These are phyloP conservation scores for Hyles lineata DNA, from an alignment of 2,888 invertebrate species.

Conservation along the genomic window DNA sequence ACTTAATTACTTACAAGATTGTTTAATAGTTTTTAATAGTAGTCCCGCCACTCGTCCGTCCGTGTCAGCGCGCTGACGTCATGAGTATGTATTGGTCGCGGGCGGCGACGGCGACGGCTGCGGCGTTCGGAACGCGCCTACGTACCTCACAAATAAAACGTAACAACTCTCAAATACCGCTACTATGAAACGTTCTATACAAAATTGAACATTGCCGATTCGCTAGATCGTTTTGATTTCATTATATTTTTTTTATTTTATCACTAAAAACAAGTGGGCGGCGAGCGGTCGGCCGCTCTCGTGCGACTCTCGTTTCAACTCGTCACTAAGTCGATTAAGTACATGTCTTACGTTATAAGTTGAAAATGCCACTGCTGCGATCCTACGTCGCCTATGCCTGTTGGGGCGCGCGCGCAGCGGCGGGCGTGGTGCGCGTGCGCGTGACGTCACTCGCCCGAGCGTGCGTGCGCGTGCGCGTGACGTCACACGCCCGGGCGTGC, in stretches of 20 bases:
- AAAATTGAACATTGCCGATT: constrained; percentile 84
- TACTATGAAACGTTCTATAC: constrained; percentile 84
- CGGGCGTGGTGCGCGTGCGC: constrained; percentile 36
- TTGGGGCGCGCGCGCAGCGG: constrained; percentile 32
- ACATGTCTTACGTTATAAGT: constrained; percentile 81
- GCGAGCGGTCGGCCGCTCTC: constrained; percentile 67
- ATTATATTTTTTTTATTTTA: constrained; percentile 37
- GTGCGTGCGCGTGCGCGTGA: constrained; percentile 36
- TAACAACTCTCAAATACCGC: constrained; percentile 82
- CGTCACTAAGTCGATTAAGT: constrained; percentile 76
- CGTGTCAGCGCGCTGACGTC: constrained; percentile 27
- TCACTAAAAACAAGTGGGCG: constrained; percentile 76
- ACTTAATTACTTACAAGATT: constrained; percentile 84
- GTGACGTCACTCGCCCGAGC: constrained; percentile 36
- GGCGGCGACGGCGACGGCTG: constrained; percentile 42
- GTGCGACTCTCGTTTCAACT: constrained; percentile 65
- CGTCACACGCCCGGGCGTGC: constrained; percentile 34
- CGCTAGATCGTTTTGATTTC: constrained; percentile 76
- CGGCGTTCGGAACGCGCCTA: constrained; percentile 54
- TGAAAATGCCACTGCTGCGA: constrained; percentile 83
- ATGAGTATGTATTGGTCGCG: constrained; percentile 25
- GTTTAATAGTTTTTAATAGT: constrained; percentile 79
- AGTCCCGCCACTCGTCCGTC: constrained; percentile 62
- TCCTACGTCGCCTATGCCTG: constrained; percentile 75
- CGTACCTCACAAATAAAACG: constrained; percentile 76